Base-by-base conservation (phyloP, 2,888 invertebrate species). In the Apotomis betuletana region DNA sequence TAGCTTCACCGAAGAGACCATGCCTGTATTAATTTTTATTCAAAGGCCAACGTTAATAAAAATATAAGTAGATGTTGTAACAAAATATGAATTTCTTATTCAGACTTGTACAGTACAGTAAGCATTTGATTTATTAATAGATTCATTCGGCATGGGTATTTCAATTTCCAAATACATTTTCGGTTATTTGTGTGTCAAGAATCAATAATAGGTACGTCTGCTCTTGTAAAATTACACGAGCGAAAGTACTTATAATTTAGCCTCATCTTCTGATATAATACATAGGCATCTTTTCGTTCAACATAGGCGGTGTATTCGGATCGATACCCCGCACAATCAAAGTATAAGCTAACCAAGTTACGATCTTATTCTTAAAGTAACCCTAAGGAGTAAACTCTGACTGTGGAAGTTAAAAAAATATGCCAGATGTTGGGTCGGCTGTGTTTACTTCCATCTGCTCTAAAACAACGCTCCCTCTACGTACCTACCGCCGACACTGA, bases 391-490 rank as follows among this genome's bases (percentile, higher is more conserved):
- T 75, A 79, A 76, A 78, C 78, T 77, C 77, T 74, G 80, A 82
- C 77, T 83, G 82, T 87, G 85, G 86, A 87, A 89, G 80, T 84
- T 90, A 91, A 92, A 92, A 91, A 92, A 90, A 86, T 85, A 85
- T 73, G 83, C 89, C 92, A 92, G 91, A 92, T 92, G 92, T 91
- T 77, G 87, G 80, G 78, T 80, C 83, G 84, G 80, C 85, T 82
- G 87, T 89, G 89, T 89, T 91, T 89, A 89, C 90, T 87, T 91
- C 88, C 92, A 90, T 90, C 90, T 90, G 90, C 82, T 85, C 80
- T 86, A 83, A 87, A 89, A 92, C 91, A 92, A 91, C 87, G 90
- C 87, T 83, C 79, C 85, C 87, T 83, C 85, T 91, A 87, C 87
- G 78, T 79, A 77, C 79, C 75, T 79, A 77, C 79, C 80, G 80